These are phyloP conservation scores for Turritopsis rubra DNA, from an alignment of 30 jellyfish, hydroid and myxozoan species.

Conservation along the genomic window DNA sequence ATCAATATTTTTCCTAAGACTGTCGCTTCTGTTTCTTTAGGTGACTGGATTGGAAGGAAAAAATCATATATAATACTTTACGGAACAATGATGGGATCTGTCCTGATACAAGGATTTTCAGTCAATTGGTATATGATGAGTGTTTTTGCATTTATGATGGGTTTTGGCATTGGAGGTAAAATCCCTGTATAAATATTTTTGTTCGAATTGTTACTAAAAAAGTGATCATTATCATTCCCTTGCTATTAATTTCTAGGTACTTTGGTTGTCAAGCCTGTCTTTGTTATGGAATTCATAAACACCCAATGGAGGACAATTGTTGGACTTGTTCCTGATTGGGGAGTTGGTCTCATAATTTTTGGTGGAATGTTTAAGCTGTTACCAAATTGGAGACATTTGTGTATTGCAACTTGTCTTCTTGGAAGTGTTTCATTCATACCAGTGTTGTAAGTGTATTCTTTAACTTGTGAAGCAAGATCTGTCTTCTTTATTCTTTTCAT, in stretches of 20 bases:
- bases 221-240: background rate
- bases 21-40: no score
- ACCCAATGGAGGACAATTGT: constrained; percentile 17
- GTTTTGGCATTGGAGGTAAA: constrained; percentile 4
- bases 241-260: background rate
- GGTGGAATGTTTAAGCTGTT: background rate
- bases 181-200: background rate
- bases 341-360: background rate
- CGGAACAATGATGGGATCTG: background rate
- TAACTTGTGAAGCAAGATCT: no score
- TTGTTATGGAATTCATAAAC: background rate
- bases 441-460: background rate
- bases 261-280: background rate
- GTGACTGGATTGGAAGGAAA: constrained; percentile 4
- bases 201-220: background rate
- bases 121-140: constrained; percentile 4
- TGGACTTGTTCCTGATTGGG: constrained; percentile 20
- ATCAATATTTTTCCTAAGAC: no score
- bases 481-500: no score
- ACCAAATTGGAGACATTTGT: constrained; percentile 14
- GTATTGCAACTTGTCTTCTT: background rate
- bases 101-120: constrained; percentile 2
- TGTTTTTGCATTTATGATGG: background rate
- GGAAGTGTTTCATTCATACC: background rate
- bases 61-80: background rate